Evolutionary conservation across 2,797 vertebrate species (phyloP), one percentile per base, ranked within the genome.

Genomic region (Tragopan temminckii): DNA sequence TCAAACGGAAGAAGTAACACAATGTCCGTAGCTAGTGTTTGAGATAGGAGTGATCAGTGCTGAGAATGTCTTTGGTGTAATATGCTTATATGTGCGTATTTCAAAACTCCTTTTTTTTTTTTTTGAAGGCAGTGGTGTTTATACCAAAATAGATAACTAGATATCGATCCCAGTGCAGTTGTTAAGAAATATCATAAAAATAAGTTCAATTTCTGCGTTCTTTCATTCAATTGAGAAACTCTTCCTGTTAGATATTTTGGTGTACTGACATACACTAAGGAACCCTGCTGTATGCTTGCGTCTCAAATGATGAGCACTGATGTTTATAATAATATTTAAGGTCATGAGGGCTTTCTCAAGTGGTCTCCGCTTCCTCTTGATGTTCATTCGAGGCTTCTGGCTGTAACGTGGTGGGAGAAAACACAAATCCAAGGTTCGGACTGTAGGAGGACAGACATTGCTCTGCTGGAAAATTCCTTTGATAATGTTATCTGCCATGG

Each of bases 391-490:
- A 87, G 79, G 62, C 66, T 87, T 87, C 74, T 74, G 68, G 77
- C 62, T 85, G 80, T 79, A 72, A 92, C 77, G 55, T 67, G 40
- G 13, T 94, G 52, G 78, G 89, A 75, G 43, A 91, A 93, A 87
- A 71, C 11, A 67, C 21, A 77, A 82, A 91, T 80, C 29, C 18
- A 12, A 31, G 64, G 64, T 85, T 77, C 13, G 58, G n/a, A 27
- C 77, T 85, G 35, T 19, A 68, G 55, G 46, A 82, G 42, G 69
- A 90, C 45, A 72, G 46, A 40, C 7, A 58, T n/a, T 35, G 12
- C 3, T 21, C 12, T 33, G 1, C 27, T 66, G 67, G 59, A 50
- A 74, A 81, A 55, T 6, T 46, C 4, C 16, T 71, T 53, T 62
- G 61, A 33, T 63, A 46, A 33, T 71, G 38, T 31, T 82, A 35